Base-by-base conservation (phyloP, 2,113 vertebrate genomes). In the Xyrauchen texanus region DNA sequence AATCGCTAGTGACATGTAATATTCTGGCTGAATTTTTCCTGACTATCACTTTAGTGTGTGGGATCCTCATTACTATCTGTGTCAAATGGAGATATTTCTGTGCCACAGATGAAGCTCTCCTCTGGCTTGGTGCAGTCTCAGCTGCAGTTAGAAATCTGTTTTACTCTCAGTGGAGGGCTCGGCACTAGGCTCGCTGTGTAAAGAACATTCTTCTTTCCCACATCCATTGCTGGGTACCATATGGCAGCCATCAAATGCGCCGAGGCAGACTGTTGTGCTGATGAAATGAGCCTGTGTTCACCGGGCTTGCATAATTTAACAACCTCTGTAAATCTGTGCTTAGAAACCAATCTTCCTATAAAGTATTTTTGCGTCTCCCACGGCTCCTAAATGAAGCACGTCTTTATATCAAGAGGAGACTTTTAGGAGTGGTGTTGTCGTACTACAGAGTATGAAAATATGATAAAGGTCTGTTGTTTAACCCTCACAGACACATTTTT, bases 291-390 rank as follows among this genome's bases (percentile, higher is more conserved):
- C 10, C 55, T 65, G 16, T 76, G 80, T 73, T 82, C 78, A 81
- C 51, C 63, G 52, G 53, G 63, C 21, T 73, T 82, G 69, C 61
- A 85, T 69, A 80, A 80, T 80, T 85, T 77, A 80, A 82, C 83
- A 76, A 65, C 53, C 69, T 67, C 57, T 60, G 55, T 76, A 71
- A 71, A 75, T 81, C 68, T 77, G 55, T 60, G 34, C 68, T 72
- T 75, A 72, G 74, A 69, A 81, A 73, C 70, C 76, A 84, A 69
- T 74, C 69, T 73, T 44, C 47, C 61, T 64, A 58, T 76, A 58
- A 81, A 79, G 47, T 66, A 68, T 71, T 72, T 49, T 6, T 52
- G 62, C 46, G 42, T 73, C 63, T 74, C 62, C 53, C 52, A 63
- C 12, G 5, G 74, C 62, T 66, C 21, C 7, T 63, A 73, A 57